Conservation (phyloP, 2,888 invertebrate genomes). For the Drosophila seclusa region DNA sequence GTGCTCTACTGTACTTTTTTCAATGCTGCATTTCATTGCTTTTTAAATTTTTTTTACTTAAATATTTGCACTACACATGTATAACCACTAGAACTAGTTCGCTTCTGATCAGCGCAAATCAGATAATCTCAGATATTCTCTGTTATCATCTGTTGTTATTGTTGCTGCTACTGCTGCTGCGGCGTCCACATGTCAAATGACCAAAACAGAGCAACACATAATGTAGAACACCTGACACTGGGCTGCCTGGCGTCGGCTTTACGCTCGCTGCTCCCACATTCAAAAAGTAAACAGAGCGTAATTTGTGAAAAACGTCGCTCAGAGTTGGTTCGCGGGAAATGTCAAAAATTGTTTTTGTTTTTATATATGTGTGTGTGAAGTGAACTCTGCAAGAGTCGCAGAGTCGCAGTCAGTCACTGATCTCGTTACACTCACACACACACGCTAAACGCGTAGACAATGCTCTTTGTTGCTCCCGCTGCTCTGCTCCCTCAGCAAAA, state of each 20-base stretch:
- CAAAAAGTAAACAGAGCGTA: conserved; percentile 79
- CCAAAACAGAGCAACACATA: conserved; percentile 59
- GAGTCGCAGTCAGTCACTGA: conserved; percentile 58
- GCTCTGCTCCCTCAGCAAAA: conserved; percentile 68
- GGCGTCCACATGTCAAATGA: conserved; percentile 62
- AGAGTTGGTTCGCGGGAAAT: conserved; percentile 73
- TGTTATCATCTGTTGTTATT: conserved; percentile 33
- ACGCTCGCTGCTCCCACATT: conserved; percentile 48
- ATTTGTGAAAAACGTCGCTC: conserved; percentile 74
- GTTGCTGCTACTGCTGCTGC: conserved; percentile 20
- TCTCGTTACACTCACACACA: conserved; percentile 78
- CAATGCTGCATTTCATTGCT: conserved; percentile 10
- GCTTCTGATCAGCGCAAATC: conserved; percentile 37
- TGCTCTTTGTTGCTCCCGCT: conserved; percentile 77
- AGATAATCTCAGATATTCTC: conserved; percentile 41
- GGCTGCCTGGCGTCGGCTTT: conserved; percentile 46
- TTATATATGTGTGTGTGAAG: conserved; percentile 23
- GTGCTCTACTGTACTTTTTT: conserved; percentile 63
- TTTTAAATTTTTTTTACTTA: conserved; percentile 2
- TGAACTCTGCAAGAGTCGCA: conserved; percentile 77
- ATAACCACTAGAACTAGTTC: conserved; percentile 5
- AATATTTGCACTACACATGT: background rate
- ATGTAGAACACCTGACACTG: conserved; percentile 57
- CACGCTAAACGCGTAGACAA: conserved; percentile 60
- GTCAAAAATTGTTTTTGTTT: conserved; percentile 66